Percentiles rank a stretch among this genome's conserved stretches.
These are phyloP conservation scores for Epistrophella euchroma DNA, from an alignment of 2,888 invertebrate species.

Conservation along the genomic window DNA sequence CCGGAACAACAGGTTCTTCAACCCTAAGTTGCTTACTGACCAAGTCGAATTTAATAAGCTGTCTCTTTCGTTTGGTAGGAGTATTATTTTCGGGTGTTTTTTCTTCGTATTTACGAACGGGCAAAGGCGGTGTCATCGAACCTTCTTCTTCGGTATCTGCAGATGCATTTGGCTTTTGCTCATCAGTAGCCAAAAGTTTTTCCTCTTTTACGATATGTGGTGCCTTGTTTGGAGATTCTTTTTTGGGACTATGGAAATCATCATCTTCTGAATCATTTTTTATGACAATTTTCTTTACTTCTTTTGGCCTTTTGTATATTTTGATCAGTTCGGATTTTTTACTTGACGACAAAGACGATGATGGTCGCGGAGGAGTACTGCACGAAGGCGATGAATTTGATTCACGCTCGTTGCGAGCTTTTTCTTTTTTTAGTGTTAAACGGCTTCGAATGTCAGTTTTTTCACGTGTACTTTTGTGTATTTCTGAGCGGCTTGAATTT, in stretches of 20 bases:
- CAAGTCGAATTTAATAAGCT: constrained; percentile 82
- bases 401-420: constrained; percentile 77
- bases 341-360: constrained; percentile 59
- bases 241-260: constrained; percentile 78
- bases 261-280: constrained; percentile 85
- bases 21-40: constrained; percentile 38
- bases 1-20: constrained; percentile 50
- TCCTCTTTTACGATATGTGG: constrained; percentile 43
- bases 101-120: constrained; percentile 65
- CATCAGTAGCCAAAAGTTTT: neutral
- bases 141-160: constrained; percentile 76
- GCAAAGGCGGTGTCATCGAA: constrained; percentile 82
- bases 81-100: constrained; percentile 56
- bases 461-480: constrained; percentile 26
- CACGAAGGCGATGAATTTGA: constrained; percentile 79
- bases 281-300: constrained; percentile 82
- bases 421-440: constrained; percentile 49
- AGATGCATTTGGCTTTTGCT: constrained; percentile 7
- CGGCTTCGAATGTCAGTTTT: constrained; percentile 60
- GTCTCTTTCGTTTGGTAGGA: constrained; percentile 80
- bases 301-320: constrained; percentile 80
- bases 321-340: constrained; percentile 79
- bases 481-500: constrained; percentile 40
- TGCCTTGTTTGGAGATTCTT: constrained; percentile 59
- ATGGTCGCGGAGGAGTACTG: constrained; percentile 80